Evolutionary conservation across 1,140 invertebrate genomes (phyloP).

Genomic region (Thereuonema tuberculata): DNA sequence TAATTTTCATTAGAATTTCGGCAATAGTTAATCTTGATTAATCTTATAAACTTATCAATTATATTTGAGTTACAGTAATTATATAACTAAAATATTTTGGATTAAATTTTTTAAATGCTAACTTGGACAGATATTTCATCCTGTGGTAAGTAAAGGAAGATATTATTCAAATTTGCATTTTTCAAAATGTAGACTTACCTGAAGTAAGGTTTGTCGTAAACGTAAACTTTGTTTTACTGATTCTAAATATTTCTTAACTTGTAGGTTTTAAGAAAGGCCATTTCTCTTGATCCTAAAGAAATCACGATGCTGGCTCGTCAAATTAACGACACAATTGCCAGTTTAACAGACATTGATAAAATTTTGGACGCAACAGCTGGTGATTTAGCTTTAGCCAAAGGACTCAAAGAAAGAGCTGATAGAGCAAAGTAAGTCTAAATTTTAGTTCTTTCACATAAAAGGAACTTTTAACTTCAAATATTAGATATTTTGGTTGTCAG

Average conservation of each 20-base stretch:
- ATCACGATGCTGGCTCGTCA: slow-evolving; percentile 64
- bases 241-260: not conserved
- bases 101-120: too few relatives aligned
- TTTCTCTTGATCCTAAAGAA: slow-evolving; percentile 63
- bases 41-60: too few relatives aligned
- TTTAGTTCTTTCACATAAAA: not conserved
- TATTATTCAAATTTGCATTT: too few relatives aligned
- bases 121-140: too few relatives aligned
- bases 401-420: slow-evolving; percentile 60
- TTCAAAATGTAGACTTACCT: too few relatives aligned
- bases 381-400: slow-evolving; percentile 55
- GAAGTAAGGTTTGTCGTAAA: too few relatives aligned
- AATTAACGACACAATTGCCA: slow-evolving; percentile 71
- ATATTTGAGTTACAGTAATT: too few relatives aligned
- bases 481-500: slow-evolving; percentile 2
- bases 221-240: not conserved
- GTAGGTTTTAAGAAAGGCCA: slow-evolving; percentile 43
- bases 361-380: slow-evolving; percentile 72
- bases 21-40: too few relatives aligned
- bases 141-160: too few relatives aligned
- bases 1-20: too few relatives aligned
- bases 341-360: slow-evolving; percentile 73
- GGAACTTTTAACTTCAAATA: not conserved
- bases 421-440: slow-evolving; percentile 46
- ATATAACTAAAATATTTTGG: too few relatives aligned